Base-by-base conservation (phyloP, 1,140 invertebrate genomes). In the Drusus annulatus region DNA sequence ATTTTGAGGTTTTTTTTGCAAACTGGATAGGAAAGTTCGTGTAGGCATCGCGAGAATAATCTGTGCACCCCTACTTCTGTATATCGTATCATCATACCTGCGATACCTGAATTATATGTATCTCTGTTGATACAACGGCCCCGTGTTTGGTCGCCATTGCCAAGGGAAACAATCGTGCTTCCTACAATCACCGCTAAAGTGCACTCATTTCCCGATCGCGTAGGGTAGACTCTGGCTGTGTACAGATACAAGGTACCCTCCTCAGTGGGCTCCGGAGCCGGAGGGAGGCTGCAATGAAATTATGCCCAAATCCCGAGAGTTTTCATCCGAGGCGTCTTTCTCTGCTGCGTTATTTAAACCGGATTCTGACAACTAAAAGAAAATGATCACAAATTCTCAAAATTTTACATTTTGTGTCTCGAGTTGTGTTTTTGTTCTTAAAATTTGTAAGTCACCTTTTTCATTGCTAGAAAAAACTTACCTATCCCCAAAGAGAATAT, bases 231-330 rank as follows among this genome's bases (percentile, higher is more conserved):
- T 69, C 23, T 17, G 31, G 17, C 50, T 5, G 17, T 54, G 54
- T 15, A 58, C 17, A 23, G 50, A 52, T n/a, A 21, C 3, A 23
- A n/a, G 1, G 73, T n/a, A 25, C 52, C 21, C 31, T n/a, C n/a
- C n/a, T n/a, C n/a, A n/a, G n/a, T 17, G n/a, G 45, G 60, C 21
- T 54, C 21, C n/a, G 19, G 21, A 7, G 23, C 6, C 21, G 10
- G 13, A 31, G 51, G 56, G 52, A 75, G 56, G 73, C 50, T 78
- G 63, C 76, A 78, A 78, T 78, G 76, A 69, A 78, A 78, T 78
- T 78, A 78, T 78, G 63, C 76, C 76, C 45, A 68, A 69, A 69
- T 69, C 76, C 76, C 63, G 25, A 28, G 76, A 78, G 76, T 58
- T 69, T 78, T 77, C 58, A 62, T 36, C 23, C 54, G 19, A n/a